These are phyloP conservation scores for Heliconius ethilla DNA, from an alignment of 2,888 invertebrate species.

Conservation along the genomic window DNA sequence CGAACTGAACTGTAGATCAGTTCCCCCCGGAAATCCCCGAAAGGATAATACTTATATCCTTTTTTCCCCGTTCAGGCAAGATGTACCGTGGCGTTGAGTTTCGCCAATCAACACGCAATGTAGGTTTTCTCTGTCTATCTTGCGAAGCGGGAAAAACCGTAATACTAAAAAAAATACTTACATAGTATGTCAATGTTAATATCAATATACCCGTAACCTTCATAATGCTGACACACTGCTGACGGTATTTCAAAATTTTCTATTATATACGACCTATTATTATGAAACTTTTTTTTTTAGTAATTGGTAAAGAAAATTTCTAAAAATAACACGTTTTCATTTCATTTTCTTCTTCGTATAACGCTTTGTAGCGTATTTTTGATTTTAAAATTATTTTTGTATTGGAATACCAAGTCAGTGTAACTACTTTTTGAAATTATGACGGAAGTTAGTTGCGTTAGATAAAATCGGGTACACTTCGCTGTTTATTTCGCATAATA, in stretches of 20 bases:
- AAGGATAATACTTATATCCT: too few relatives aligned
- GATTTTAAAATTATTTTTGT: background rate
- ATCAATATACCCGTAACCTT: conserved; percentile 7
- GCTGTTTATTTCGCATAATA: too few relatives aligned
- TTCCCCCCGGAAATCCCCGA: too few relatives aligned
- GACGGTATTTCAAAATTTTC: conserved; percentile 10
- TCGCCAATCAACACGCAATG: too few relatives aligned
- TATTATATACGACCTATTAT: conserved; percentile 21
- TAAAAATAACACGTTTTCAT: background rate
- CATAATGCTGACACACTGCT: conserved; percentile 18
- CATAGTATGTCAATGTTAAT: conserved; percentile 1
- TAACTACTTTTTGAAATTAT: background rate
- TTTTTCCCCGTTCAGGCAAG: too few relatives aligned
- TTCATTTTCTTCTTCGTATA: background rate
- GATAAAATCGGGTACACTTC: too few relatives aligned
- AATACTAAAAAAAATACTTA: background rate
- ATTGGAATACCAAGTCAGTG: background rate
- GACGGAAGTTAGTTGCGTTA: too few relatives aligned
- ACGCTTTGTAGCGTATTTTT: background rate
- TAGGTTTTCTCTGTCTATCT: background rate
- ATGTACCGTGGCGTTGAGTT: too few relatives aligned
- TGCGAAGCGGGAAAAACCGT: background rate
- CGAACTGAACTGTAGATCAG: too few relatives aligned
- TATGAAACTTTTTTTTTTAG: conserved; percentile 3
- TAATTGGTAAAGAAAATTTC: conserved; percentile 2